Conservation (phyloP, 2,113 vertebrate genomes). For the Oxygymnocypris stewartii region DNA sequence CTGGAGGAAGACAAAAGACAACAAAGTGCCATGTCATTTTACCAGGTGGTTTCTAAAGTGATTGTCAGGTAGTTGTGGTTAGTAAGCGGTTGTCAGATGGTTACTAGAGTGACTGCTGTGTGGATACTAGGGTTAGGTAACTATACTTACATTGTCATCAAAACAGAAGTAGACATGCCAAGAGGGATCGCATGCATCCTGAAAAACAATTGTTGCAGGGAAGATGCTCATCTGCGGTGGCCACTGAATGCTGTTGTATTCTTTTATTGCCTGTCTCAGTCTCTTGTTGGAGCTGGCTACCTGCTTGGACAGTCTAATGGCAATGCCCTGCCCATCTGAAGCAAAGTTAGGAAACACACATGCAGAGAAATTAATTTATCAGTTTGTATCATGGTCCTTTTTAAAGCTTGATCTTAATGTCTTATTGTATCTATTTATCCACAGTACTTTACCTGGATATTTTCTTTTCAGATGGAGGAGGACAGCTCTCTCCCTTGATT, state of each 20-base stretch:
- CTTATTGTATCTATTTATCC: too few relatives aligned
- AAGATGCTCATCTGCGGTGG: too few relatives aligned
- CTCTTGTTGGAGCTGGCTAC: slow-evolving; percentile 17
- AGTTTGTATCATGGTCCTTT: not conserved
- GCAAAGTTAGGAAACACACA: not conserved
- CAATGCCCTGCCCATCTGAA: slow-evolving; percentile 18
- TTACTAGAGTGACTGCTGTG: too few relatives aligned
- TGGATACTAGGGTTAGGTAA: too few relatives aligned
- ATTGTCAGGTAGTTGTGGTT: not conserved
- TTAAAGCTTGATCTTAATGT: not conserved
- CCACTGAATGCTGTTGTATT: slow-evolving; percentile 11
- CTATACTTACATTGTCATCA: too few relatives aligned
- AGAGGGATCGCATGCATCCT: too few relatives aligned
- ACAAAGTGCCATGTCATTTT: not conserved
- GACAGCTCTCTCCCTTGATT: too few relatives aligned
- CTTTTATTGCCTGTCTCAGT: not conserved
- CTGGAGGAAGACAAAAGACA: not conserved
- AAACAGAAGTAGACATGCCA: too few relatives aligned
- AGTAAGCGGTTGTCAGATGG: not conserved
- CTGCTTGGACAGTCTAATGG: slow-evolving; percentile 24
- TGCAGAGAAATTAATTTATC: not conserved
- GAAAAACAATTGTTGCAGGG: too few relatives aligned
- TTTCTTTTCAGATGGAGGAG: too few relatives aligned
- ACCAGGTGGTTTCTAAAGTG: not conserved
- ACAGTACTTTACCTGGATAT: too few relatives aligned